Conservation (phyloP, 2,797 vertebrate genomes). For the Garrulus glandarius region DNA sequence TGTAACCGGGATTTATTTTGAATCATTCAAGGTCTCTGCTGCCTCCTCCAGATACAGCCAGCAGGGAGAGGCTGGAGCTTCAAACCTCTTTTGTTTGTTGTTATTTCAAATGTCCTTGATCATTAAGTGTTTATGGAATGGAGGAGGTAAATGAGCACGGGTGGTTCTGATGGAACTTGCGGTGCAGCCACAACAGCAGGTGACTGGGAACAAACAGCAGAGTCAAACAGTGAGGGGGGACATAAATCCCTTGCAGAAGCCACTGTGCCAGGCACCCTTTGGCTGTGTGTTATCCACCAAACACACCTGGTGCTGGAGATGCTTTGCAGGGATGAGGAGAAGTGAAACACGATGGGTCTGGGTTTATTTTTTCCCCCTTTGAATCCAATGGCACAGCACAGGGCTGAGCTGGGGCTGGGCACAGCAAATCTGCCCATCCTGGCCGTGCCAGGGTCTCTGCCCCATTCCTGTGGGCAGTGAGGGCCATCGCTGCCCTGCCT, state of each 20-base stretch:
- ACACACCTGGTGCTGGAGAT: background rate
- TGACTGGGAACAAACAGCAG: background rate
- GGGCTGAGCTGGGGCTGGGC: background rate
- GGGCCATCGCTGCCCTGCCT: fast-evolving
- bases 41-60: background rate
- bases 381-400: background rate
- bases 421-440: background rate
- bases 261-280: fast-evolving
- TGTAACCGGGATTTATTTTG: slow-evolving; percentile 37
- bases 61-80: background rate
- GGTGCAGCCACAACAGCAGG: background rate
- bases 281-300: background rate
- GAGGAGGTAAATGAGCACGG: background rate
- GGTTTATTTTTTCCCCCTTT: background rate
- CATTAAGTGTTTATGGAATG: background rate
- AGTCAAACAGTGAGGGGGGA: background rate
- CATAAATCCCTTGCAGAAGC: background rate
- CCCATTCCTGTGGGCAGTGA: fast-evolving
- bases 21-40: background rate
- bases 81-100: background rate
- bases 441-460: fast-evolving
- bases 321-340: background rate
- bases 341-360: background rate
- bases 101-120: slow-evolving; percentile 9
- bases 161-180: background rate